Percentiles rank a stretch among this genome's conserved stretches.
Conservation (phyloP, 2,113 vertebrate species). For the Rhinichthys klamathensis region DNA sequence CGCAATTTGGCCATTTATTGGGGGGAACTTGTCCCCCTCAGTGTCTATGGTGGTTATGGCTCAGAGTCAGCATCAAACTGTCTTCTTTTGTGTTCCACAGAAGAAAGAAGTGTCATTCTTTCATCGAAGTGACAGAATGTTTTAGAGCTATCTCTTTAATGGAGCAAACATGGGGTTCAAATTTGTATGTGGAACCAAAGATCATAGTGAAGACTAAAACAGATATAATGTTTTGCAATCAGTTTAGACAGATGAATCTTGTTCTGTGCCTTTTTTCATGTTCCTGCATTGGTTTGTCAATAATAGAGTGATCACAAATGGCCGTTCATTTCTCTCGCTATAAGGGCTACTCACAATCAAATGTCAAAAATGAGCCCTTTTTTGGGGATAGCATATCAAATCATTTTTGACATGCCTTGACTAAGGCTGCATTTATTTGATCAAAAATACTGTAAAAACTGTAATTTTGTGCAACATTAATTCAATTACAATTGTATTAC, state of each 20-base stretch:
- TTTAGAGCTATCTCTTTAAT: background rate
- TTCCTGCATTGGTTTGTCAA: slow-evolving; percentile 39
- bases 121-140: background rate
- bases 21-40: no score
- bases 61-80: no score
- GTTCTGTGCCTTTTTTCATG: slow-evolving; percentile 1
- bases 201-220: background rate
- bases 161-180: background rate
- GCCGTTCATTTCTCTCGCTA: slow-evolving; percentile 19
- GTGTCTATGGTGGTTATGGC: no score
- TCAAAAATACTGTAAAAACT: background rate
- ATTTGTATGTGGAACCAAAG: slow-evolving; percentile 6
- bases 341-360: background rate
- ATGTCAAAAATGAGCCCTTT: no score
- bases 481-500: background rate
- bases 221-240: slow-evolving; percentile 3
- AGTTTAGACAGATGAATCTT: slow-evolving; percentile 41
- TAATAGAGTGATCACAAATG: slow-evolving; percentile 44
- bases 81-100: background rate
- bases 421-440: background rate
- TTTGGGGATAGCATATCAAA: no score
- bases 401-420: no score
- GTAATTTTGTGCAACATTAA: background rate
- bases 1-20: no score
- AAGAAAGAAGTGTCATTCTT: background rate